phyloP scores from a whole-genome alignment of 2,113 vertebrate genomes.

The Asarcornis scutulata region DNA sequence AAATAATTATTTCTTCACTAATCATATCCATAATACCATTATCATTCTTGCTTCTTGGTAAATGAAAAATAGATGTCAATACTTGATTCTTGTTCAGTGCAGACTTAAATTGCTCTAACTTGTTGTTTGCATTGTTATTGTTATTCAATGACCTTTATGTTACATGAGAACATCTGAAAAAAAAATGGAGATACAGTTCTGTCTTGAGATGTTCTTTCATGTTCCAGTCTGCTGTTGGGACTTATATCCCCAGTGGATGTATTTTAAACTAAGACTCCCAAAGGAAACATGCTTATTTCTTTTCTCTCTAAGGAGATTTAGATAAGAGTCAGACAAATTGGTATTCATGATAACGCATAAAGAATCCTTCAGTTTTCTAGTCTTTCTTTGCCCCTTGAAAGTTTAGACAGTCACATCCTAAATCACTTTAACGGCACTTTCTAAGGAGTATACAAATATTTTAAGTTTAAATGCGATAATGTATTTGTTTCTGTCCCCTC shows the following conservation, averaged over 20 bases:
- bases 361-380: background rate
- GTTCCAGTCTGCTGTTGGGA: background rate
- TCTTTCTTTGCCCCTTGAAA: background rate
- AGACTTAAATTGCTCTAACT: background rate
- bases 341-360: background rate
- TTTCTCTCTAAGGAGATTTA: background rate
- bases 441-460: background rate
- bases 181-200: background rate
- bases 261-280: background rate
- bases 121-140: background rate
- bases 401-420: background rate
- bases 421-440: background rate
- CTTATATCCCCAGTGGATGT: background rate
- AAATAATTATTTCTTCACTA: background rate
- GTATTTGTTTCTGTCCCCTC: background rate
- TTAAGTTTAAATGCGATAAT: background rate
- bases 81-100: background rate
- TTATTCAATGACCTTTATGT: background rate
- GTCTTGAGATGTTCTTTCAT: background rate
- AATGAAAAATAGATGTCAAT: background rate
- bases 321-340: background rate
- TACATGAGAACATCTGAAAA: slow-evolving; percentile 17
- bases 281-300: background rate
- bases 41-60: background rate
- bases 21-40: background rate